These are phyloP conservation scores for Lydus trimaculatus DNA, from an alignment of 2,888 invertebrate species.

Conservation along the genomic window DNA sequence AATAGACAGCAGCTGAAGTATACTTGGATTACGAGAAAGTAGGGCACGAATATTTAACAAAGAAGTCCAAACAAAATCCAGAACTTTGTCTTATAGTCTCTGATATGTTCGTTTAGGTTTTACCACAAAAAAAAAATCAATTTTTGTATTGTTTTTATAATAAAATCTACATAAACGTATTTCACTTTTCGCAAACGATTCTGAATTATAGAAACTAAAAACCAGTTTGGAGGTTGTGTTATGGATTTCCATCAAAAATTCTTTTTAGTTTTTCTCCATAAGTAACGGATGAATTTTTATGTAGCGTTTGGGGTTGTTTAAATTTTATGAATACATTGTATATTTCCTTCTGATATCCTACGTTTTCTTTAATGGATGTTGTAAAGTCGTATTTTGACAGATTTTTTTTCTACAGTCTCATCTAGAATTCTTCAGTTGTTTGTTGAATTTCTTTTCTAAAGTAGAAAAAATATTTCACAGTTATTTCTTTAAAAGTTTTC, in stretches of 20 bases:
- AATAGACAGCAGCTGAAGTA: conserved; percentile 14
- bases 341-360: background rate
- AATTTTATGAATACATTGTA: background rate
- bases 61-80: conserved; percentile 8
- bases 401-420: background rate
- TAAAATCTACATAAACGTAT: background rate
- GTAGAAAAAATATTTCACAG: background rate
- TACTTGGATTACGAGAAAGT: conserved; percentile 16
- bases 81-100: background rate
- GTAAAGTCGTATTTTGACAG: conserved; percentile 2
- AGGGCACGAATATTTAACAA: conserved; percentile 18
- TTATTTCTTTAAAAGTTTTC: background rate
- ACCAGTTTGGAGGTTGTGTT: background rate
- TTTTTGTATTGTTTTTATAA: background rate
- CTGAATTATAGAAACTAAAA: background rate
- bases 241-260: background rate
- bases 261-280: background rate
- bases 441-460: background rate
- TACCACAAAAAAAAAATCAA: background rate
- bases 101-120: background rate
- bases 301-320: background rate
- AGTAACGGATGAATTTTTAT: conserved; percentile 1
- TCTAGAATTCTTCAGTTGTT: background rate
- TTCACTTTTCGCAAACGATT: background rate
- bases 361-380: background rate